Evolutionary conservation across 1,140 invertebrate species (phyloP).

Genomic region (Cydia strobilella): DNA sequence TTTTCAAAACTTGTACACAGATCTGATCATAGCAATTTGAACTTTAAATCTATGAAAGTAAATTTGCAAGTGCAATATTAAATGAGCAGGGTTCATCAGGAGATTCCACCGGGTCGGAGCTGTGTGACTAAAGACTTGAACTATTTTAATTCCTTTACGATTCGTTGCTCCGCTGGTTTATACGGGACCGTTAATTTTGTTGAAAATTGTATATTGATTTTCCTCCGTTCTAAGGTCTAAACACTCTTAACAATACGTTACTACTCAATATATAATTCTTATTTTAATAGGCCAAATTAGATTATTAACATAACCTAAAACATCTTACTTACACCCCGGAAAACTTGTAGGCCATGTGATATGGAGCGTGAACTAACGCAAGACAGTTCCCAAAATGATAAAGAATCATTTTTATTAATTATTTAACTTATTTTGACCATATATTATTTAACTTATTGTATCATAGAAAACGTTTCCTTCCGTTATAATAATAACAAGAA

Average conservation of each 20-base stretch:
- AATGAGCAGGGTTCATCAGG: conserved; percentile 37
- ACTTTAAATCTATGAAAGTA: not conserved
- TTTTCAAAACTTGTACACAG: conserved; percentile 4
- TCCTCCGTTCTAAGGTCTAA: conserved; percentile 3
- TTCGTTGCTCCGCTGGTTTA: conserved; percentile 81
- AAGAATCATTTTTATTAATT: conserved; percentile 89
- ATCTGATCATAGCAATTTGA: not conserved
- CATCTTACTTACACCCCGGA: conserved; percentile 92
- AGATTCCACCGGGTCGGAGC: conserved; percentile 56
- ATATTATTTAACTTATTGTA: too few relatives aligned
- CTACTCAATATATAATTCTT: too few relatives aligned
- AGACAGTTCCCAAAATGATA: conserved; percentile 98
- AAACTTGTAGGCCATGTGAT: conserved; percentile 97
- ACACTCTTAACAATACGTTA: not conserved
- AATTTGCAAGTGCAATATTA: conserved; percentile 40
- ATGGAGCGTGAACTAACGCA: conserved; percentile 95
- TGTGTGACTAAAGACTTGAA: conserved; percentile 68
- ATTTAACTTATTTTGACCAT: not conserved
- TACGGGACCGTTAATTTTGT: conserved; percentile 80
- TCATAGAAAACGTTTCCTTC: too few relatives aligned
- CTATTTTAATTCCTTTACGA: conserved; percentile 80
- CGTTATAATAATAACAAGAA: too few relatives aligned
- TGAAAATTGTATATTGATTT: conserved; percentile 73
- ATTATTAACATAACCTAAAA: conserved; percentile 43
- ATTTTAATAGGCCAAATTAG: conserved; percentile 42